Evolutionary conservation across 2,113 vertebrate genomes (phyloP), one percentile per base, ranked within the genome.

Genomic region (Tonatia bakeri): DNA sequence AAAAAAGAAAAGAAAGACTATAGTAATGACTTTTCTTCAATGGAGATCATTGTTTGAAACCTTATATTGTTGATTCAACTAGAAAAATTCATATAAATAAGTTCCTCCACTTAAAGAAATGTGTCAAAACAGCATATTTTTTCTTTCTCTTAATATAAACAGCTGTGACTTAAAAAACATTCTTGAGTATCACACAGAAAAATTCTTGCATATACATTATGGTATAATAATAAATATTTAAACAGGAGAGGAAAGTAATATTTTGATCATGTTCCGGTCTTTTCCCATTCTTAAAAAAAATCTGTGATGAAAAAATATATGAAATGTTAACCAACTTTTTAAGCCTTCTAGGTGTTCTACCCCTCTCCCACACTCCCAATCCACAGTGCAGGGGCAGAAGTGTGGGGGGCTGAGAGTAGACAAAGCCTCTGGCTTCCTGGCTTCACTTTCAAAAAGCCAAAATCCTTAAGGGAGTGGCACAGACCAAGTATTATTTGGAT

Each of bases 51-150:
- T 96, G 75, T 94, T 81, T 92, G 40, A 95, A 96, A 85, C 82
- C 24, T 92, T 59, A 45, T 7, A 65, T 43, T 94, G 43, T 79
- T 54, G 47, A 54, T 38, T 86, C 81, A 85, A 64, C 24, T 54
- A 91, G 59, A 92, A 91, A 94, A 94, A 61, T 75, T 59, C 22
- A 38, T 92, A 79, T 72, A 84, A 73, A 82, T 64, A 85, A 97
- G 95, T 64, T n/a, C 33, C 40, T 72, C 47, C 75, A 75, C 47
- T 91, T 86, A 43, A 76, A 92, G 67, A 88, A 94, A 90, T 73
- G 33, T 20, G 24, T 95, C 94, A 92, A 95, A 95, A 81, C 16
- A 88, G 47, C 16, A 12, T 52, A 83, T 87, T 77, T 88, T 88
- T 26, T 47, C 20, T 82, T 79, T 86, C 20, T 24, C 28, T 87